Evolutionary conservation across 2,888 invertebrate species (phyloP), one percentile per base, ranked within the genome.

Genomic region (Pyralis farinalis): DNA sequence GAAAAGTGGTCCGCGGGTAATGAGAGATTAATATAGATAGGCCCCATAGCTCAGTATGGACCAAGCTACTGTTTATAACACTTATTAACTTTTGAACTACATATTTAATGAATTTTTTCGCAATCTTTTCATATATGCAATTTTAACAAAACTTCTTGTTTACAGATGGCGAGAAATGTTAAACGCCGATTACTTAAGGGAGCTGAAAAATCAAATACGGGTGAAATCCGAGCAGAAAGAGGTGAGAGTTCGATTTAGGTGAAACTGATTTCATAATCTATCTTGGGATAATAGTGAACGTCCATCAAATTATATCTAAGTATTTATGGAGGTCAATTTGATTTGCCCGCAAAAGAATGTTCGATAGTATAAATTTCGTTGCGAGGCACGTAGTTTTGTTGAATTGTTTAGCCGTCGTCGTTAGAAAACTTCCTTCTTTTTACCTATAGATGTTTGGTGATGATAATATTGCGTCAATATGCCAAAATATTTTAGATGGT

Each of bases 111-210:
- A 31, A 10, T 10, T 10, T 6, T 6, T 10, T 4, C 21, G 21
- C n/a, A n/a, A n/a, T n/a, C n/a, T n/a, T n/a, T n/a, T n/a, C n/a
- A 21, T 21, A 7, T 21, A 21, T 21, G 21, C 21, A 21, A 21
- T 21, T 21, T 21, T 25, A 25, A 25, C 25, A 25, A 25, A 25
- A 25, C 5, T 25, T 25, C 25, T 25, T n/a, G n/a, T 37, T 68
- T 63, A 12, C 55, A 87, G 88, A 53, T 87, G 87, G 88, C 78
- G 88, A n/a, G 84, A 86, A 55, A 51, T 79, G 33, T 44, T 77
- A n/a, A 76, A 84, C 41, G 64, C 68, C 25, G 80, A 87, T 48
- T 73, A 89, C 58, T 63, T 89, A 49, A 67, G 65, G 38, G 82
- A 81, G 34, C 53, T 89, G 12, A 86, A 88, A 53, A 73, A 81